These are phyloP conservation scores for Pyralis farinalis DNA, from an alignment of 2,888 invertebrate genomes.

Conservation along the genomic window DNA sequence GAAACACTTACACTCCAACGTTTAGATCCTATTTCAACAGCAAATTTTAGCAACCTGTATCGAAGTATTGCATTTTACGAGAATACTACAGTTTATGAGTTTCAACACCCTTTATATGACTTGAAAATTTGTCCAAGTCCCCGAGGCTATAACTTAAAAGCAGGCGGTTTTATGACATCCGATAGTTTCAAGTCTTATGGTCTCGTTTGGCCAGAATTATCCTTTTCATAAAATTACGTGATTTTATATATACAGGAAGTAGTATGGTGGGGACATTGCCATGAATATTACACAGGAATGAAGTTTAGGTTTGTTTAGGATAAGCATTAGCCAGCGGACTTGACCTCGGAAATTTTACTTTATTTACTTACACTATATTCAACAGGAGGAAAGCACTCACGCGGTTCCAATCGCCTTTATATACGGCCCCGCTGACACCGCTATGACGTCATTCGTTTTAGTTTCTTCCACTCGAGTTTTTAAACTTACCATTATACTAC, in stretches of 20 bases:
- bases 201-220: slow-evolving; percentile 24
- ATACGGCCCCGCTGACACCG: no score
- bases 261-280: slow-evolving; percentile 18
- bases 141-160: slow-evolving; percentile 47
- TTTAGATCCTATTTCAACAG: no score
- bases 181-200: slow-evolving; percentile 31
- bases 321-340: no score
- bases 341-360: no score
- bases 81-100: slow-evolving; percentile 50
- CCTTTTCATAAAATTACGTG: slow-evolving; percentile 31
- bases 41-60: slow-evolving; percentile 36
- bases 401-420: no score
- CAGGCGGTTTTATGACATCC: slow-evolving; percentile 48
- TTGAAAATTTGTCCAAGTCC: slow-evolving; percentile 55
- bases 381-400: no score
- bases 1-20: no score
- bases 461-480: no score
- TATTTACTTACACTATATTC: no score
- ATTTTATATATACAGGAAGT: slow-evolving; percentile 26
- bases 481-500: no score
- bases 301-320: no score
- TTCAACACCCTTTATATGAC: slow-evolving; percentile 47
- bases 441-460: no score
- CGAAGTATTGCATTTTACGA: slow-evolving; percentile 37
- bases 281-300: slow-evolving; percentile 14